Evolutionary conservation across 2,888 invertebrate genomes (phyloP).

Genomic region (Phalangium opilio): DNA sequence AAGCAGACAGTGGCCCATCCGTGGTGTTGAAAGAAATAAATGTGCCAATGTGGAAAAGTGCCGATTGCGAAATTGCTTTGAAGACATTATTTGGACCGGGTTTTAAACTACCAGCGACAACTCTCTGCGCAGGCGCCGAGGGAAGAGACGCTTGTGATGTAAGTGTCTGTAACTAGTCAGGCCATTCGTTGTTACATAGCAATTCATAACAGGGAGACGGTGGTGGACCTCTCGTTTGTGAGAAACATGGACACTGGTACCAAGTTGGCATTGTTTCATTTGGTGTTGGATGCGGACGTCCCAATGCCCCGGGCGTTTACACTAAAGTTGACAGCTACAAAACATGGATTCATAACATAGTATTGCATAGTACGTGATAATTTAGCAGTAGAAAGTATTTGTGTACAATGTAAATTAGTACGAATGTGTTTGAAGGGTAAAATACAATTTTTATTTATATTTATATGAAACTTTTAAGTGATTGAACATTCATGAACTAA

Average conservation of each 20-base stretch:
- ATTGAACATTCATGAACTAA: too few species aligned
- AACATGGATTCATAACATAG: slow-evolving; percentile 28
- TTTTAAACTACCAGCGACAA: slow-evolving; percentile 28
- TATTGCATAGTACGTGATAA: slow-evolving; percentile 6
- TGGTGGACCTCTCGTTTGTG: slow-evolving; percentile 33
- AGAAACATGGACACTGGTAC: slow-evolving; percentile 30
- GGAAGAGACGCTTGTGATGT: slow-evolving; percentile 35
- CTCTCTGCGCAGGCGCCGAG: slow-evolving; percentile 33
- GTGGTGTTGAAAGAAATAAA: slow-evolving; percentile 32
- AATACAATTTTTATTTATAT: too few species aligned
- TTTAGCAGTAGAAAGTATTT: too few species aligned
- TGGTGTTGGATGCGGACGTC: slow-evolving; percentile 28
- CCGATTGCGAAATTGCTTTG: slow-evolving; percentile 29
- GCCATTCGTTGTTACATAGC: background rate
- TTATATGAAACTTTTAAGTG: too few species aligned
- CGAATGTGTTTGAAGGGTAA: too few species aligned
- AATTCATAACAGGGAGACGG: slow-evolving; percentile 30
- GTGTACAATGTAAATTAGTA: too few species aligned
- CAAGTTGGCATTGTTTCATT: slow-evolving; percentile 33
- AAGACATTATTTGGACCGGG: slow-evolving; percentile 30
- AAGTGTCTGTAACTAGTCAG: slow-evolving; percentile 17
- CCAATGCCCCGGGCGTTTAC: slow-evolving; percentile 33
- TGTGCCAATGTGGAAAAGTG: slow-evolving; percentile 32
- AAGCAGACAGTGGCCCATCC: slow-evolving; percentile 30
- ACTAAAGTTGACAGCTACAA: slow-evolving; percentile 28